A percentile compares a stretch with the other conserved stretches of the same genome.
Evolutionary conservation across 2,888 invertebrate genomes (phyloP).

Genomic region (Eueremaeus valkanovi): DNA sequence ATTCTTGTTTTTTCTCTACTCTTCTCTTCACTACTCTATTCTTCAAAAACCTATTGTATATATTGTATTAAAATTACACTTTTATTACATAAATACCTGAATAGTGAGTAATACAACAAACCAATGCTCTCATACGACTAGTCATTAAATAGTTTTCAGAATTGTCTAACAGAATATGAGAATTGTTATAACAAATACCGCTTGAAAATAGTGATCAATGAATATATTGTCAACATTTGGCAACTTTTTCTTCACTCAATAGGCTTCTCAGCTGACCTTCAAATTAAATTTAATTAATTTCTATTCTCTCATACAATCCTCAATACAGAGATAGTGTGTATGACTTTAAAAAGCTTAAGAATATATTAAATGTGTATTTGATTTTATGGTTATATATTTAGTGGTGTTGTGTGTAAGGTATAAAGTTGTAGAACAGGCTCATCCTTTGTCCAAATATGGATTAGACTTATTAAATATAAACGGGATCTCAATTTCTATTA

Average conservation of each 20-base stretch:
- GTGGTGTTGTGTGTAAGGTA: not conserved
- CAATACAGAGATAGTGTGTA: not conserved
- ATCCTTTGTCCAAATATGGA: conserved; percentile 33
- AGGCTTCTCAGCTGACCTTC: conserved; percentile 16
- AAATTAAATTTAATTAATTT: conserved; percentile 28
- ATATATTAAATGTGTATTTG: not conserved
- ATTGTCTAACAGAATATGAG: not conserved
- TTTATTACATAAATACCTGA: not conserved
- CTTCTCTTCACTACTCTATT: not conserved
- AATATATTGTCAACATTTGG: conserved; percentile 17
- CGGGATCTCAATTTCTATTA: not conserved
- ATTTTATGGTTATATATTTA: not conserved
- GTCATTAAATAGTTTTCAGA: not conserved
- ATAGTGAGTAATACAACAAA: not conserved
- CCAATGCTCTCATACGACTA: not conserved
- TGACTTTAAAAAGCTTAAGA: not conserved
- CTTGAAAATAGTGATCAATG: not conserved
- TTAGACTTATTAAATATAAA: not conserved
- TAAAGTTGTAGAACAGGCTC: conserved; percentile 32
- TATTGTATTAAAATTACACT: too few relatives aligned
- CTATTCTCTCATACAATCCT: not conserved
- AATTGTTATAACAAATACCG: not conserved
- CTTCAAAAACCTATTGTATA: not conserved
- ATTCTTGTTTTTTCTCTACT: not conserved
- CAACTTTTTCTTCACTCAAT: not conserved